Conservation (phyloP, 2,888 invertebrate genomes). For the Temnothorax rugatulus region DNA sequence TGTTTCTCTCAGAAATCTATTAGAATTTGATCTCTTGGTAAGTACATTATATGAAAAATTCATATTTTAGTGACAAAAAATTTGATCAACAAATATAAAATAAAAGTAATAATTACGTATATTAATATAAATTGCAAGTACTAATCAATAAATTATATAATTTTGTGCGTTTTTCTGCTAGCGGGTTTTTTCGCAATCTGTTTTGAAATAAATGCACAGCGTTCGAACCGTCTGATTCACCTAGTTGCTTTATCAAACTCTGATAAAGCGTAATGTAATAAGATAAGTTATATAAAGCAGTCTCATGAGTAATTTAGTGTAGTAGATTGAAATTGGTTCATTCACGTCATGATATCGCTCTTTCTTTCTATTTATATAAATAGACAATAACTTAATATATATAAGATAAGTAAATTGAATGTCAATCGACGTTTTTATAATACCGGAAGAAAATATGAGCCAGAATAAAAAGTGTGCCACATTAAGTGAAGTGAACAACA, state of each 20-base stretch:
- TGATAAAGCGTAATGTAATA: neutral
- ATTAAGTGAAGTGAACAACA: constrained; percentile 71
- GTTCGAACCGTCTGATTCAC: neutral
- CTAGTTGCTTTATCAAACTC: neutral
- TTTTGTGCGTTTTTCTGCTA: neutral
- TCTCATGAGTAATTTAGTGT: neutral
- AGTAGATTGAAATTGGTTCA: neutral
- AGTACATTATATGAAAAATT: neutral
- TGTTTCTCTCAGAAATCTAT: neutral
- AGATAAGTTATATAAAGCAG: constrained; percentile 23
- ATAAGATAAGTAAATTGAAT: neutral
- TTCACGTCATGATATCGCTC: neutral
- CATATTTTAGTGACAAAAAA: neutral
- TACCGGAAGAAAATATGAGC: neutral
- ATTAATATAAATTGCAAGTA: neutral
- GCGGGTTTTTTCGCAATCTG: neutral
- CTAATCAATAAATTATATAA: neutral
- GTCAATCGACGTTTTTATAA: constrained; percentile 3
- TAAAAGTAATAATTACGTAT: neutral
- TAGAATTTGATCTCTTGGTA: neutral
- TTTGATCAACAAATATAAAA: neutral
- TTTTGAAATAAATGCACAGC: neutral
- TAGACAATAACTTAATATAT: neutral
- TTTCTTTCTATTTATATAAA: neutral
- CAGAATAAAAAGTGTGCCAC: neutral